Conservation (phyloP, 2,113 vertebrate species). For the Grallaria varia region DNA sequence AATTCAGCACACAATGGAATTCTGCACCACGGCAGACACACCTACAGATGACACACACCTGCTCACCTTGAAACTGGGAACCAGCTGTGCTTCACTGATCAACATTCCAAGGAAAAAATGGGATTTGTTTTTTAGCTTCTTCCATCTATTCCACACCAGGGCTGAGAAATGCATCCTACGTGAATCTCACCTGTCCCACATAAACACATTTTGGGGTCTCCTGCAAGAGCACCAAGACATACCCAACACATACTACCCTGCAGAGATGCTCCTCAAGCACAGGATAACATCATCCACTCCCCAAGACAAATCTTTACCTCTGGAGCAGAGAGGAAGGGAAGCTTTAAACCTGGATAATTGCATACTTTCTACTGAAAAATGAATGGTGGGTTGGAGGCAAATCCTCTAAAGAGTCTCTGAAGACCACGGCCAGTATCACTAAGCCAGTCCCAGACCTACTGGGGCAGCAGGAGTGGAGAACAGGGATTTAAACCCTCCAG, state of each 20-base stretch:
- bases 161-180: fast-evolving
- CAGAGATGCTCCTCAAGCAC: background rate
- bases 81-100: background rate
- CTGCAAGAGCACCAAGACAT: background rate
- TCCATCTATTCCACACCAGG: background rate
- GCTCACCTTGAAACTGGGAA: background rate
- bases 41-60: background rate
- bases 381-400: background rate
- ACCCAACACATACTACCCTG: fast-evolving
- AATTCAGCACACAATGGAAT: background rate
- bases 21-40: background rate
- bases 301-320: background rate
- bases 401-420: background rate
- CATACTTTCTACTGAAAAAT: background rate
- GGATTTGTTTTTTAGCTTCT: background rate
- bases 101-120: background rate
- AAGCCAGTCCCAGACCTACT: background rate
- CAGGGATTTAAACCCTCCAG: fast-evolving
- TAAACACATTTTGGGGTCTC: background rate
- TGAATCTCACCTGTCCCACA: background rate
- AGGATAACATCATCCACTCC: background rate
- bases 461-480: background rate
- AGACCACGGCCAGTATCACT: fast-evolving
- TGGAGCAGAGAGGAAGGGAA: background rate
- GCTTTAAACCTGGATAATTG: background rate